phyloP scores from a whole-genome alignment of 2,888 invertebrate genomes.

The Pristionchus mayeri region DNA sequence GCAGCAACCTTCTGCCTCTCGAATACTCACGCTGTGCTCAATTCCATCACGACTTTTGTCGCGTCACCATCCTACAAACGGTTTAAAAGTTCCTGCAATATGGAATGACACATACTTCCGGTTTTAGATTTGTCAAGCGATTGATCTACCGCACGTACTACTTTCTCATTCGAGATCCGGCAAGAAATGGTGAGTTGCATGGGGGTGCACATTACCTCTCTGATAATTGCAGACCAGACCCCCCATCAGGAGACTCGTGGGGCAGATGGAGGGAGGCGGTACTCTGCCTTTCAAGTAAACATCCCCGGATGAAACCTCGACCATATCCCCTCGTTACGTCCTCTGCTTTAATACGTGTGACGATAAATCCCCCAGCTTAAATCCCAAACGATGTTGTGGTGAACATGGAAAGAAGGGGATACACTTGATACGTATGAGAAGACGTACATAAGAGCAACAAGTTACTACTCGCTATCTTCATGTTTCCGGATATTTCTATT shows the following conservation, averaged over 20 bases:
- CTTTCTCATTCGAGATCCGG: background rate
- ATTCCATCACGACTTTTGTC: conserved; percentile 6
- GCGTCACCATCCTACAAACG: conserved; percentile 9
- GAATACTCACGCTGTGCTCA: conserved; percentile 35
- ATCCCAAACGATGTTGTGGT: too few species aligned
- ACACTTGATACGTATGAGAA: too few species aligned
- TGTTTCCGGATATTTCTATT: too few species aligned
- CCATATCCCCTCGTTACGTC: too few species aligned
- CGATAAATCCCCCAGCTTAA: too few species aligned
- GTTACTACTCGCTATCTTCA: too few species aligned
- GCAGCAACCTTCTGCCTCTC: conserved; percentile 3
- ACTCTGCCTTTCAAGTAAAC: conserved; percentile 15
- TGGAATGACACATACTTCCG: too few species aligned
- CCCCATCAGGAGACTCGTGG: background rate
- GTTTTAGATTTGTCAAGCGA: background rate
- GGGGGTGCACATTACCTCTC: background rate
- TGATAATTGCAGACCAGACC: background rate
- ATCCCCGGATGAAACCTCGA: background rate
- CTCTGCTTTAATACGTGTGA: too few species aligned
- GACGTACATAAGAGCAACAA: too few species aligned
- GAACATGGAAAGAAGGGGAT: too few species aligned
- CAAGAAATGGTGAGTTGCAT: background rate
- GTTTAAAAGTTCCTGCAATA: too few species aligned
- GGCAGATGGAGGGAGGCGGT: background rate
- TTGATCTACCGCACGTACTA: background rate